These are phyloP conservation scores for Pogoniulus pusillus DNA, from an alignment of 2,797 vertebrate species.

Conservation along the genomic window DNA sequence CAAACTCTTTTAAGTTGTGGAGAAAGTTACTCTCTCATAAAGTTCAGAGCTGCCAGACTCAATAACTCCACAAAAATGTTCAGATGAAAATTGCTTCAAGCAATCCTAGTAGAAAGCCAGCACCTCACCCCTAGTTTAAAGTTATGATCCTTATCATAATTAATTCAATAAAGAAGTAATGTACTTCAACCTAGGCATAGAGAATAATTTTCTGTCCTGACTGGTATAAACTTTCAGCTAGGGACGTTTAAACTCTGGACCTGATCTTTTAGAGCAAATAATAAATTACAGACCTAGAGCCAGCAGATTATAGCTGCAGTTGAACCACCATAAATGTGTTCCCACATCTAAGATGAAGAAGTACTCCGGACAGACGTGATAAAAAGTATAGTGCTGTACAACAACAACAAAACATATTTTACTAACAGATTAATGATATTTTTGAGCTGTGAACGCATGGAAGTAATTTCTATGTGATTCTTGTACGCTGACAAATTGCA, in stretches of 20 bases:
- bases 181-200: conserved; percentile 93
- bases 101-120: conserved; percentile 89
- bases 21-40: conserved; percentile 93
- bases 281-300: conserved; percentile 88
- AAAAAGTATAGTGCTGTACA: conserved; percentile 63
- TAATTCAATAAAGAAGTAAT: conserved; percentile 99
- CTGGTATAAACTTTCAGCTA: conserved; percentile 88
- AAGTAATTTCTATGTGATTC: conserved; percentile 27
- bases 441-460: conserved; percentile 22
- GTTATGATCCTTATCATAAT: conserved; percentile 99
- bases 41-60: conserved; percentile 99
- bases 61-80: conserved; percentile 93
- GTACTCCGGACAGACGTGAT: conserved; percentile 62
- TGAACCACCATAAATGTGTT: conserved; percentile 70
- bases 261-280: conserved; percentile 87
- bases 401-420: conserved; percentile 34
- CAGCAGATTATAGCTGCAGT: conserved; percentile 68
- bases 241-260: conserved; percentile 87
- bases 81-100: conserved; percentile 93
- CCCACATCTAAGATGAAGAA: conserved; percentile 70
- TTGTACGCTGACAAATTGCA: conserved; percentile 35
- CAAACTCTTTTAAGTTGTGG: conserved; percentile 94
- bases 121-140: conserved; percentile 98
- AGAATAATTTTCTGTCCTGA: conserved; percentile 87
- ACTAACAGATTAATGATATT: conserved; percentile 20